Conservation (phyloP, 1,140 invertebrate species). For the Drosophila navojoa region DNA sequence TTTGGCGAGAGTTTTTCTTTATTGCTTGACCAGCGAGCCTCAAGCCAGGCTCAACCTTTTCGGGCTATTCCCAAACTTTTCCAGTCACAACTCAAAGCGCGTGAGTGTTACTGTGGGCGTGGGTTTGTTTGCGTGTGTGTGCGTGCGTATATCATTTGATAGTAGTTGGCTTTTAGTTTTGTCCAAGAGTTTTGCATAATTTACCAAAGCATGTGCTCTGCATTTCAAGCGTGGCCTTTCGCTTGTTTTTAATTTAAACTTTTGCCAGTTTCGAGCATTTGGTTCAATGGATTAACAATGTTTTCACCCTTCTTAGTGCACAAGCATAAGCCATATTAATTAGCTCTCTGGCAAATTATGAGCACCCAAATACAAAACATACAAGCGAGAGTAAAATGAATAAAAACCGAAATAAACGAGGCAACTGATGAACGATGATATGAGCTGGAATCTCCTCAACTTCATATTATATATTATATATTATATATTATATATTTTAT, state of each 20-base stretch:
- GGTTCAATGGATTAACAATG: slow-evolving; percentile 19
- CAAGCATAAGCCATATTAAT: slow-evolving; percentile 61
- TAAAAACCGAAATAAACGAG: not conserved
- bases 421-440: too few species aligned
- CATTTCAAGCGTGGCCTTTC: slow-evolving; percentile 45
- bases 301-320: slow-evolving; percentile 4
- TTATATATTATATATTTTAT: too few species aligned
- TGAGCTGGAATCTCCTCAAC: too few species aligned
- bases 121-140: slow-evolving; percentile 21
- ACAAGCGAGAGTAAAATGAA: slow-evolving; percentile 29
- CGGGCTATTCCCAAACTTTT: slow-evolving; percentile 24
- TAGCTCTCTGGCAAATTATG: slow-evolving; percentile 50
- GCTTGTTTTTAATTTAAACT: slow-evolving; percentile 59
- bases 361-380: slow-evolving; percentile 10
- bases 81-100: slow-evolving; percentile 15
- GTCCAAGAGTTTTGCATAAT: slow-evolving; percentile 60
- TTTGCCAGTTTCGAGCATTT: slow-evolving; percentile 33
- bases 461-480: too few species aligned
- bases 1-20: slow-evolving; percentile 56
- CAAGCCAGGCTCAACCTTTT: slow-evolving; percentile 16
- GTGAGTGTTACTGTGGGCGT: not conserved
- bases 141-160: slow-evolving; percentile 32
- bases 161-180: slow-evolving; percentile 49
- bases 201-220: slow-evolving; percentile 39
- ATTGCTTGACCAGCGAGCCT: slow-evolving; percentile 64